Percentiles rank a stretch among this genome's conserved stretches.
phyloP scores from a whole-genome alignment of 2,113 vertebrate genomes.

The Protobothrops flavoviridis region DNA sequence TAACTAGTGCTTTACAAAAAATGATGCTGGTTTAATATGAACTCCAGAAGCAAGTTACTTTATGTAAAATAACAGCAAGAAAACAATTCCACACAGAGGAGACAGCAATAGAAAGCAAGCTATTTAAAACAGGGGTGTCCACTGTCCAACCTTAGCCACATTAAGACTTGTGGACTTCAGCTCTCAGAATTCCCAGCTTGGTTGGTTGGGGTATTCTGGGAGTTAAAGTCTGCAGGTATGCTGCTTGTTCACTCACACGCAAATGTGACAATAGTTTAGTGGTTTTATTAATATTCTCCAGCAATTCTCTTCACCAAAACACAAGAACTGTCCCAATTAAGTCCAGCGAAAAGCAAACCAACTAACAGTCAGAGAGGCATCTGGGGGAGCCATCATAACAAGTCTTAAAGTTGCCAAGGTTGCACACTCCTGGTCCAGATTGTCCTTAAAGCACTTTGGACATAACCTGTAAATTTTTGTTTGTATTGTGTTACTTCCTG shows the following conservation, averaged over 20 bases:
- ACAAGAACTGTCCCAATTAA: background rate
- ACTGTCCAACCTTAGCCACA: background rate
- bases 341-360: background rate
- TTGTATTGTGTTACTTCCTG: constrained; percentile 41
- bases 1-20: background rate
- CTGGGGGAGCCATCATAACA: background rate
- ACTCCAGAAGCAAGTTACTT: background rate
- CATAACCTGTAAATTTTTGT: constrained; percentile 32
- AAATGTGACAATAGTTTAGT: background rate
- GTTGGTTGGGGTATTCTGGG: background rate
- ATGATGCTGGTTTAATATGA: background rate
- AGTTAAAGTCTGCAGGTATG: background rate
- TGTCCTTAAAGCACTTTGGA: constrained; percentile 33
- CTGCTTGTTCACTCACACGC: background rate
- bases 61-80: background rate
- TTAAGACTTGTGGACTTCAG: background rate
- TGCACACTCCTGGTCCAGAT: background rate
- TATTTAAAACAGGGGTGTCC: background rate
- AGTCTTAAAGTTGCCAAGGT: background rate
- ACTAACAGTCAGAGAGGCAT: background rate
- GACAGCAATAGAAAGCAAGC: background rate
- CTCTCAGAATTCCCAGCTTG: background rate
- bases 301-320: background rate
- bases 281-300: background rate
- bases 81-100: background rate